These are phyloP conservation scores for Aphelenchoides avenae DNA, from an alignment of 1,140 invertebrate genomes.

Conservation along the genomic window DNA sequence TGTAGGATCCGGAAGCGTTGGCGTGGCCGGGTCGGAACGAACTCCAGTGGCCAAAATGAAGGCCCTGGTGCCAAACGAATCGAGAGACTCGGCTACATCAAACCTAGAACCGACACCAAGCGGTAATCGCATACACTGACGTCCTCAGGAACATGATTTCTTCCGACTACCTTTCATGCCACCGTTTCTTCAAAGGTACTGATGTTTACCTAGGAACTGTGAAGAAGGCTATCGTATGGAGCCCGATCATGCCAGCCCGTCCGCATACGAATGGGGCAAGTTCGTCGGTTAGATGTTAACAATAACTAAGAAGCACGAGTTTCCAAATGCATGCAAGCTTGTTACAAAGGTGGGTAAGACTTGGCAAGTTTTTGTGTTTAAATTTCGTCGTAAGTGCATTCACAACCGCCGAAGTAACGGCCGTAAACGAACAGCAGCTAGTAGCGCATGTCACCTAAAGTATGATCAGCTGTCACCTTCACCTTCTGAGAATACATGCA, in stretches of 20 bases:
- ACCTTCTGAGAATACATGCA: too few species aligned
- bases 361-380: too few species aligned
- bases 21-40: too few species aligned
- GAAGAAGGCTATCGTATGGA: not conserved
- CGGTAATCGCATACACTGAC: not conserved
- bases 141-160: not conserved
- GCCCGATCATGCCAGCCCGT: not conserved
- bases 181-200: not conserved
- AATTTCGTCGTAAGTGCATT: too few species aligned
- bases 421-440: too few species aligned
- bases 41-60: too few species aligned
- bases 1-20: not conserved
- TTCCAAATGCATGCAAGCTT: too few species aligned
- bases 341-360: too few species aligned
- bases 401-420: too few species aligned
- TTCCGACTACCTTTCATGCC: not conserved
- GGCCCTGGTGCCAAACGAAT: too few species aligned
- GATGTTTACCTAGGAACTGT: slow-evolving; percentile 2
- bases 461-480: too few species aligned
- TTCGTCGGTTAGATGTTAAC: slow-evolving; percentile 28
- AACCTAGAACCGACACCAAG: not conserved
- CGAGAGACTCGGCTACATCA: not conserved
- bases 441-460: too few species aligned
- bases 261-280: not conserved
- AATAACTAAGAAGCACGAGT: not conserved